Evolutionary conservation across 2,113 vertebrate genomes (phyloP), one percentile per base, ranked within the genome.

Genomic region (Irena cyanogastra): DNA sequence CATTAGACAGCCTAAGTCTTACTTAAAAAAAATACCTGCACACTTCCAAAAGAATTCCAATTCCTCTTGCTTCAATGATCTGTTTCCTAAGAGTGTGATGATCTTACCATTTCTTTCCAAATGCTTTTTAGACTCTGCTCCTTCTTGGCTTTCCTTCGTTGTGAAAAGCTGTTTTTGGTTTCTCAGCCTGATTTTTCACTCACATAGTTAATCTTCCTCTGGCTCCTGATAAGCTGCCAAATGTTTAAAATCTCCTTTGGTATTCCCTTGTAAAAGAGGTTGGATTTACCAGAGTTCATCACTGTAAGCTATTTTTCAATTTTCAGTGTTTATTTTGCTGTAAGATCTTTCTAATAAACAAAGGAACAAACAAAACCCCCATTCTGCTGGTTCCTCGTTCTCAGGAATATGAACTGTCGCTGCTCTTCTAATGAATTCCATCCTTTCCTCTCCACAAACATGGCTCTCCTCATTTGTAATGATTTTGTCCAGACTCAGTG

Each of bases 141-240:
- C 49, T 89, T 78, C 80, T 95, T 95, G 94, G 93, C 94, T 93
- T 91, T 70, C 41, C 94, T 91, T 93, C 42, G 0, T 80, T 85
- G 78, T 90, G 91, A 94, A 96, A 96, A 95, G 79, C 95, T 95
- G 92, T 0, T 88, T 96, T 77, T 63, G 93, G 91, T 96, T 97
- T 97, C 94, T 97, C 95, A 91, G 91, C 91, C 93, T 87, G 84
- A 66, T 90, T 97, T 95, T 97, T 89, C 90, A 64, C 93, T 94
- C 93, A 95, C 93, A 70, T 95, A 94, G 94, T 97, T 95, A 95
- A 95, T 94, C 95, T 93, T 95, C 56, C 79, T 80, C 85, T 91
- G 85, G 57, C 56, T 96, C 91, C 92, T 97, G 95, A 90, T 77
- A 91, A 93, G 83, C 68, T 94, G 97, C 97, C 97, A 97, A 90